Base-by-base conservation (phyloP, 2,113 vertebrate species). In the Caracal caracal region DNA sequence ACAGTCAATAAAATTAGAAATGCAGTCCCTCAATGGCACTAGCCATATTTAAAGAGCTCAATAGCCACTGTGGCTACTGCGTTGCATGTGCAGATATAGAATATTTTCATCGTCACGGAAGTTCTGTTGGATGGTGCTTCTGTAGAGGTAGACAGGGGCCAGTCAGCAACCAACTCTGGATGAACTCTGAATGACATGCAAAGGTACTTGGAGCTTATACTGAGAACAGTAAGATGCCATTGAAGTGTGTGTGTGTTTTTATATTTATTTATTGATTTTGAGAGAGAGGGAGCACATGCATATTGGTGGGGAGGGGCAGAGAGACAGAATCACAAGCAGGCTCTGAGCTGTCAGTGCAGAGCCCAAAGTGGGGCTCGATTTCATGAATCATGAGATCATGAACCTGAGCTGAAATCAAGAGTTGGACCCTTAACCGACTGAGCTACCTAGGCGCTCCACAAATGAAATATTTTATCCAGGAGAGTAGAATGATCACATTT, bases 1-100 rank as follows among this genome's bases (percentile, higher is more conserved):
- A 70, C 92, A 82, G 16, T 43, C 35, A 82, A 47, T 82, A 56
- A 86, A 92, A 51, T 80, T 71, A 61, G 35, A 90, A 95, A 65
- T 73, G 11, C 22, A 75, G 17, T 5, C 22, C 37, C n/a, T 93
- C 4, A 17, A 10, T 63, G 80, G 40, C 2, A 8, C 35, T 47
- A 30, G 16, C 30, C 8, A 22, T 26, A 85, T 37, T 59, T 73
- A 30, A 59, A 61, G 53, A 56, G 19, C n/a, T 87, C 19, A 30
- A 0, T 26, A 82, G 66, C 15, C 2, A 22, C 43, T 40, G 61
- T 61, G 24, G 61, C 66, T 85, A 63, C 61, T 61, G 0, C n/a
- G 40, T 17, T 16, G 24, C 85, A 66, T 5, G 17, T 19, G 6
- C 49, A 87, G 9, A 70, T 80, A 6, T 1, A 5, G 5, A 59